Conservation (phyloP, 1,140 invertebrate genomes). For the Bombus soroeensis region DNA sequence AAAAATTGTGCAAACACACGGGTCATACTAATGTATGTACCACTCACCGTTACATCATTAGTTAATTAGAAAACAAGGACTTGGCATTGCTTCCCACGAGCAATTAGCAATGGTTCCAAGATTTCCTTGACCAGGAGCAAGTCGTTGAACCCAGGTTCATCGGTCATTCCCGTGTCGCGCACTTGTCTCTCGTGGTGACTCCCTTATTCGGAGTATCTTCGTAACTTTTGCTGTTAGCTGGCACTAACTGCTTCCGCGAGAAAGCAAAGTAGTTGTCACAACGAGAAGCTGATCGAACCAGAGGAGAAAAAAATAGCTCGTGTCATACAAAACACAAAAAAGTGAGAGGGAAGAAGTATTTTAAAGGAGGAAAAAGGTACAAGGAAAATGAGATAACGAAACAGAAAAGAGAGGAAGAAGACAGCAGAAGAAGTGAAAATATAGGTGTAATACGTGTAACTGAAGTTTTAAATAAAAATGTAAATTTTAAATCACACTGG, state of each 20-base stretch:
- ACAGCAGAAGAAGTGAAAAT: background rate
- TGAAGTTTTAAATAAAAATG: background rate
- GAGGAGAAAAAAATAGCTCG: constrained; percentile 21
- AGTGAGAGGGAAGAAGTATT: background rate
- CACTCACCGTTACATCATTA: background rate
- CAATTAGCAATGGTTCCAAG: constrained; percentile 46
- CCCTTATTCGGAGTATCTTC: constrained; percentile 77
- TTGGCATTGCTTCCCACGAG: constrained; percentile 20
- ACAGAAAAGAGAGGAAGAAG: constrained; percentile 19
- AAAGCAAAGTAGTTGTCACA: constrained; percentile 25
- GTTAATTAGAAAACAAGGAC: constrained; percentile 21
- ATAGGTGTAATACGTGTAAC: background rate
- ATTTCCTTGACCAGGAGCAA: constrained; percentile 47
- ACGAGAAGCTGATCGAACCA: constrained; percentile 26
- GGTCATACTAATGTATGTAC: background rate
- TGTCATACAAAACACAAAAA: background rate
- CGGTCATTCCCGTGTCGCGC: constrained; percentile 74
- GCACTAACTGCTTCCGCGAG: constrained; percentile 16
- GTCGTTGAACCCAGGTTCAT: constrained; percentile 75
- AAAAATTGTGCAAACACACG: background rate
- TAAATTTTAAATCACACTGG: no score
- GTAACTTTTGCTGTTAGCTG: constrained; percentile 50
- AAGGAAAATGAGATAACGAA: background rate
- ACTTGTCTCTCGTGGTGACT: constrained; percentile 77
- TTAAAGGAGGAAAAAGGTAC: no score